phyloP scores from a whole-genome alignment of 2,113 vertebrate species.

The Poicephalus gulielmi region DNA sequence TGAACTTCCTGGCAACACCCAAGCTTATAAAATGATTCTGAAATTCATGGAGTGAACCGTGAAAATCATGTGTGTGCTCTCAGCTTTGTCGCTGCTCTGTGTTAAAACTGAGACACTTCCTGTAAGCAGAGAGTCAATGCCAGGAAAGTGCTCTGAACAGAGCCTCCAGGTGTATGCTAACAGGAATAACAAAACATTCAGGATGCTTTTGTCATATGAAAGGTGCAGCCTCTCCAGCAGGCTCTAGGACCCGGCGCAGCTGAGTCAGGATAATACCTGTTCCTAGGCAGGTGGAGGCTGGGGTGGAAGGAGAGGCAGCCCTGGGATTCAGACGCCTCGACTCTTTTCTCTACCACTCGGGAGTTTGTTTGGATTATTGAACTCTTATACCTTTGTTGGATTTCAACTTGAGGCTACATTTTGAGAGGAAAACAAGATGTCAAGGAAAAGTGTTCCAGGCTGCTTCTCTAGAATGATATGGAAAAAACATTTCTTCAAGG shows the following conservation, averaged over 20 bases:
- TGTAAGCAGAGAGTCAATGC: background rate
- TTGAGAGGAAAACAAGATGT: constrained; percentile 49
- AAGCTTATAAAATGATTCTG: background rate
- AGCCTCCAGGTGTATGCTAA: background rate
- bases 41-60: background rate
- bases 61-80: background rate
- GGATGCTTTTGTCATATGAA: background rate
- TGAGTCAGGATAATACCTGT: constrained; percentile 61
- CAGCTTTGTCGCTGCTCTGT: background rate
- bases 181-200: constrained; percentile 16
- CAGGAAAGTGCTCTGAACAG: background rate
- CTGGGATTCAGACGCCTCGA: background rate
- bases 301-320: constrained; percentile 7
- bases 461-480: constrained; percentile 34
- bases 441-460: background rate
- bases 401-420: background rate
- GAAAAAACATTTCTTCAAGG: constrained; percentile 36
- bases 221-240: constrained; percentile 4
- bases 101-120: background rate
- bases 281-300: constrained; percentile 50
- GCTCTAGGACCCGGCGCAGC: constrained; percentile 55
- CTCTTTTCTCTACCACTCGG: background rate
- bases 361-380: background rate
- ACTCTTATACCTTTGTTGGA: background rate
- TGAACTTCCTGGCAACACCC: constrained; percentile 55